Conservation (phyloP, 1,140 invertebrate genomes). For the Drosophila bocqueti region DNA sequence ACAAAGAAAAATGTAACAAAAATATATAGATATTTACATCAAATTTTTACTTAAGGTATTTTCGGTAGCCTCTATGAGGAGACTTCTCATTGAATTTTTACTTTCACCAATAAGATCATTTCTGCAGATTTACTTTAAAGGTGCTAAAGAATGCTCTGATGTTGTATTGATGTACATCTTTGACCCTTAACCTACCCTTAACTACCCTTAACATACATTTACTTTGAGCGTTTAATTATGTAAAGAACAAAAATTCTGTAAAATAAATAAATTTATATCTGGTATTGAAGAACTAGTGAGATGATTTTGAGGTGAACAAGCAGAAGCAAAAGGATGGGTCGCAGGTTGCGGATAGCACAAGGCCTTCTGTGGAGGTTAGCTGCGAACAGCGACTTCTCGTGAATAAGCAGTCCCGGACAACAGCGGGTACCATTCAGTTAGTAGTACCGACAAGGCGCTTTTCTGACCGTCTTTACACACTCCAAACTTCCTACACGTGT, state of each 20-base stretch:
- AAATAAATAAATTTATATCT: neutral
- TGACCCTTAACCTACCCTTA: neutral
- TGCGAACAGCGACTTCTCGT: no score
- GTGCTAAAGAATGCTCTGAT: neutral
- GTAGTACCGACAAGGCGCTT: no score
- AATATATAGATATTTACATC: neutral
- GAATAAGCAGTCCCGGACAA: no score
- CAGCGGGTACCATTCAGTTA: no score
- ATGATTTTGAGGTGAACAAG: no score
- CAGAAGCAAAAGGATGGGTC: no score
- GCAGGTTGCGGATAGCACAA: no score
- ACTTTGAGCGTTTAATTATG: neutral
- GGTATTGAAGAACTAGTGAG: no score
- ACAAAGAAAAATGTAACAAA: neutral
- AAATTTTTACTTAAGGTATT: neutral
- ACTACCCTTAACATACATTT: neutral
- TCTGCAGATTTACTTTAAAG: conserved; percentile 2
- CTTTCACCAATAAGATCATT: neutral
- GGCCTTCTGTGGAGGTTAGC: no score
- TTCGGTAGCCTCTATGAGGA: neutral
- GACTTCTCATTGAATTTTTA: neutral
- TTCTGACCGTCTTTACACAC: no score
- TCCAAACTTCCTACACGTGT: no score
- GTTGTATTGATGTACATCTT: neutral
- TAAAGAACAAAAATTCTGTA: neutral